These are phyloP conservation scores for Antrozous pallidus DNA, from an alignment of 2,797 vertebrate genomes.

Conservation along the genomic window DNA sequence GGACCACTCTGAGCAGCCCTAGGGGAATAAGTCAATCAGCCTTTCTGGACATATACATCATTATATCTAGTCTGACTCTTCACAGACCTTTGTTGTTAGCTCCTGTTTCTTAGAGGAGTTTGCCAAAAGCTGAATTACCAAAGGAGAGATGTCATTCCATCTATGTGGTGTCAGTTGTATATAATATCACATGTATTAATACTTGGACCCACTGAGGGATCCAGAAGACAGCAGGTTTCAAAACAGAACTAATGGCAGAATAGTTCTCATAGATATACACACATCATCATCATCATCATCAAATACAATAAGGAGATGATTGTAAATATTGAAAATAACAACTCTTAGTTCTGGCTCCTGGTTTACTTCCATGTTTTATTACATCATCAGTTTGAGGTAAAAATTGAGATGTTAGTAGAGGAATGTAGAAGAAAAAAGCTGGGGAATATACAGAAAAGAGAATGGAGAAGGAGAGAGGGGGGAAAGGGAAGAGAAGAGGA, in stretches of 20 bases:
- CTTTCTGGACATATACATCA: not conserved
- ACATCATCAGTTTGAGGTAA: not conserved
- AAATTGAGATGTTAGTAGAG: not conserved
- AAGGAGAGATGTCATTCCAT: constrained; percentile 31
- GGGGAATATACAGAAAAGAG: not conserved
- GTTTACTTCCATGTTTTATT: not conserved
- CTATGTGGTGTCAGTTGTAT: not conserved
- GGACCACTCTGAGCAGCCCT: not conserved
- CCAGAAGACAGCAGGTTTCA: not conserved
- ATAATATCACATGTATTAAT: not conserved
- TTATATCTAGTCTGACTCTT: constrained; percentile 36
- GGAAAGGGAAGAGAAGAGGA: not conserved
- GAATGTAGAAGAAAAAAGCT: not conserved
- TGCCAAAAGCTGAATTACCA: constrained; percentile 10
- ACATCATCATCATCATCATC: not conserved
- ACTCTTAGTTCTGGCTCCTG: no score
- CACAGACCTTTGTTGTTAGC: constrained; percentile 8
- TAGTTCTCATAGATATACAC: not conserved
- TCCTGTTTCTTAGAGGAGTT: constrained; percentile 41
- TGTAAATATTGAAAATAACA: constrained; percentile 1
- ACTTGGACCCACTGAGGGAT: not conserved
- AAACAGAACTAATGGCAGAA: not conserved
- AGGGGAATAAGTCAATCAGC: not conserved
- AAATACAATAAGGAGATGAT: not conserved
- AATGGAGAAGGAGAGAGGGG: not conserved